Conservation (phyloP, 2,888 invertebrate species). For the Embidobia sp. region DNA sequence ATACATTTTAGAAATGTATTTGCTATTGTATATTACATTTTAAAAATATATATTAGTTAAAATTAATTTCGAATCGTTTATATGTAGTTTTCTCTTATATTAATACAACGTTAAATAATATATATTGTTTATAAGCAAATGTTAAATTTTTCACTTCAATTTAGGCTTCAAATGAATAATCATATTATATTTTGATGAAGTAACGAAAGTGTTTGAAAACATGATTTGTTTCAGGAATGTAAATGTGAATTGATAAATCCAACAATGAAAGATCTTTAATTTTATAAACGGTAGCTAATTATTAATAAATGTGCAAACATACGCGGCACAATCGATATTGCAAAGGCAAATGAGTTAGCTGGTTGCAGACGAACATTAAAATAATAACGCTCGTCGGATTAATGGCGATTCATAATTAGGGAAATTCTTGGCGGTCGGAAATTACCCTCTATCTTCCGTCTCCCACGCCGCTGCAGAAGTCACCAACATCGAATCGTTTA, state of each 20-base stretch:
- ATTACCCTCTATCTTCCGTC: conserved; percentile 66
- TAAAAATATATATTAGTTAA: no score
- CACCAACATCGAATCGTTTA: conserved; percentile 62
- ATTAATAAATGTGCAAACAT: conserved; percentile 77
- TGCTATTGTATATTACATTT: no score
- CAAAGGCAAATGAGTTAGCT: conserved; percentile 76
- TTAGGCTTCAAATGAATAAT: no score
- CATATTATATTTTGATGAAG: no score
- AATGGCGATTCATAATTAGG: conserved; percentile 79
- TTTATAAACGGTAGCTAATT: conserved; percentile 74
- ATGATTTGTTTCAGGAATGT: background rate
- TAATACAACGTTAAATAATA: no score
- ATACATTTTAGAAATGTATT: no score
- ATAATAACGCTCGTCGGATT: conserved; percentile 79
- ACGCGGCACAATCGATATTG: conserved; percentile 78
- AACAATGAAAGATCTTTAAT: no score
- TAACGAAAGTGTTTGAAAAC: no score
- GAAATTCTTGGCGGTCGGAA: conserved; percentile 75
- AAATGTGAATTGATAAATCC: conserved; percentile 72
- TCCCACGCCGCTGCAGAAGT: conserved; percentile 47
- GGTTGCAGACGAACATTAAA: conserved; percentile 76
- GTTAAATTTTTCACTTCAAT: no score
- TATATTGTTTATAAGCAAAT: no score
- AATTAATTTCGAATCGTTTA: no score
- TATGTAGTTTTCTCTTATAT: no score